phyloP scores from a whole-genome alignment of 2,888 invertebrate genomes.

The Choreutis nemorana region DNA sequence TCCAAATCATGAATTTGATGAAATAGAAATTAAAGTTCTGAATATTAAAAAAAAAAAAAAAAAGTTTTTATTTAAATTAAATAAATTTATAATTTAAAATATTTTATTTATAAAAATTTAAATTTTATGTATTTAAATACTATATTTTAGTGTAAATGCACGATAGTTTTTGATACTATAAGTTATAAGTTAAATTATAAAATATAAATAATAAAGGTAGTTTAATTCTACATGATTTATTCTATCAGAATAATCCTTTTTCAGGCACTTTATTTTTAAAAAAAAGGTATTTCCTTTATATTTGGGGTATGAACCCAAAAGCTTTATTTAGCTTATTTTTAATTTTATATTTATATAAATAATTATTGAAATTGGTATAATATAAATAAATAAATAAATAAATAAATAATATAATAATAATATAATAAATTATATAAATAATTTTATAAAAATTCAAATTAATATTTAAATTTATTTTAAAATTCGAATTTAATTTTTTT shows the following conservation, averaged over 20 bases:
- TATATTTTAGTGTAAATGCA: constrained; percentile 71
- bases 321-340: constrained; percentile 66
- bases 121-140: constrained; percentile 7
- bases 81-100: constrained; percentile 57
- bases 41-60: constrained; percentile 58
- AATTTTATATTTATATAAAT: constrained; percentile 15
- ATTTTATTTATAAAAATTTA: constrained; percentile 24
- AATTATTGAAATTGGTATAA: constrained; percentile 13
- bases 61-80: constrained; percentile 60
- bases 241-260: constrained; percentile 55
- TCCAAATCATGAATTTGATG: constrained; percentile 42
- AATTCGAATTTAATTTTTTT: constrained; percentile 19
- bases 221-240: constrained; percentile 41
- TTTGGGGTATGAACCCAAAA: constrained; percentile 71
- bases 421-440: constrained; percentile 15
- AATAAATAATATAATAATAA: constrained; percentile 17
- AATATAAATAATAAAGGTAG: constrained; percentile 70
- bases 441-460: constrained; percentile 18
- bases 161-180: constrained; percentile 68
- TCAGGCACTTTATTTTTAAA: constrained; percentile 59
- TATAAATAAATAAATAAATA: constrained; percentile 22
- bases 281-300: constrained; percentile 50
- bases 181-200: constrained; percentile 70
- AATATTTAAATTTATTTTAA: constrained; percentile 15
- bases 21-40: constrained; percentile 45